These are phyloP conservation scores for Archilochus colubris DNA, from an alignment of 2,113 vertebrate species.

Conservation along the genomic window DNA sequence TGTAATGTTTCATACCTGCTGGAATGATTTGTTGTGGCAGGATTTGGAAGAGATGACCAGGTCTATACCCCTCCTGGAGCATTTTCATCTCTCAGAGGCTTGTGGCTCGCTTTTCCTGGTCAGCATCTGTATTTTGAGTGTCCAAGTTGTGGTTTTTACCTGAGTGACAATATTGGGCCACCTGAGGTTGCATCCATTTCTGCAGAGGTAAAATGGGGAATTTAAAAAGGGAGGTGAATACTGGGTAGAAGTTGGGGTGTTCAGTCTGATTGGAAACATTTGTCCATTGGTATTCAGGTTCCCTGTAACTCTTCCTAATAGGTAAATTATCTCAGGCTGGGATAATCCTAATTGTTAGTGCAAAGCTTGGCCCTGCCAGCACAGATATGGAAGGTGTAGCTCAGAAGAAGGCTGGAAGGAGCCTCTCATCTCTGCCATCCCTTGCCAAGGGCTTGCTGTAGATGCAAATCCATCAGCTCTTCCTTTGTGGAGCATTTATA, in stretches of 20 bases:
- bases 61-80: neutral
- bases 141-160: neutral
- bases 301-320: neutral
- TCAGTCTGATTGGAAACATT: neutral
- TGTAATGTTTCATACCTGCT: neutral
- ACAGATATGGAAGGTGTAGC: neutral
- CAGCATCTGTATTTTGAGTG: neutral
- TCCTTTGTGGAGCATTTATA: neutral
- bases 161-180: neutral
- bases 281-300: neutral
- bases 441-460: constrained; percentile 18
- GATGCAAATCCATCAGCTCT: constrained; percentile 23
- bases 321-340: constrained; percentile 10
- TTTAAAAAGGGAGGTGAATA: neutral
- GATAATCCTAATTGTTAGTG: constrained; percentile 3
- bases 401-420: neutral
- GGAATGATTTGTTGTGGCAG: neutral
- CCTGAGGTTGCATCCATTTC: neutral
- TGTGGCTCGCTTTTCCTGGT: neutral
- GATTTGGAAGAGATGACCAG: neutral
- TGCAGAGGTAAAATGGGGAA: neutral
- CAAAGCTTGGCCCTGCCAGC: constrained; percentile 15
- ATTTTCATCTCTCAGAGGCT: neutral
- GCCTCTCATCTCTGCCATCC: constrained; percentile 28
- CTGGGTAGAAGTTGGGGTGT: neutral